Evolutionary conservation across 2,113 vertebrate species (phyloP).

Genomic region (Bufo bufo): DNA sequence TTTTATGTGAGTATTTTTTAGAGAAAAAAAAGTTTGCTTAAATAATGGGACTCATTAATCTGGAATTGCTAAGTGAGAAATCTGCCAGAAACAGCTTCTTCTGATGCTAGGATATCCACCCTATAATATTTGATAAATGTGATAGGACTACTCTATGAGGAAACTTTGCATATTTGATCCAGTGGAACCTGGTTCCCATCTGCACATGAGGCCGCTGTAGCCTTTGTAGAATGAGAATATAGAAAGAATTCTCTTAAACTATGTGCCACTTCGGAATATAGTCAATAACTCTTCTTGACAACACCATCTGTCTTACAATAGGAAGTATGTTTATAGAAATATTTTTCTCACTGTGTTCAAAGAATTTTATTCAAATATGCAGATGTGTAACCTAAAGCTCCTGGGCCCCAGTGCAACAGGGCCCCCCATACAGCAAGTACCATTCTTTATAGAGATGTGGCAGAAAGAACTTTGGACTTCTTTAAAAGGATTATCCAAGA

Average conservation of each 20-base stretch:
- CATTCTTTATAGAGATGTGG: no score
- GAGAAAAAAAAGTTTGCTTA: no score
- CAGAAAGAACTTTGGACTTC: no score
- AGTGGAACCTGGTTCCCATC: not conserved
- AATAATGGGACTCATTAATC: not conserved
- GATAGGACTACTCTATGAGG: not conserved
- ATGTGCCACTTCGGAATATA: no score
- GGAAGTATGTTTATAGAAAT: not conserved
- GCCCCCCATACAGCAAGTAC: no score
- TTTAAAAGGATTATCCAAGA: no score
- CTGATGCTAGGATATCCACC: not conserved
- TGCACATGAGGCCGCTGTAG: not conserved
- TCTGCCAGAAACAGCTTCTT: not conserved
- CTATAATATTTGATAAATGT: not conserved
- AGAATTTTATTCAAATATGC: not conserved
- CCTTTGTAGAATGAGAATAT: not conserved
- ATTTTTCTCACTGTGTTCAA: not conserved
- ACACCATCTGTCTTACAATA: not conserved
- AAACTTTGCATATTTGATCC: not conserved
- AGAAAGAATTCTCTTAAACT: not conserved
- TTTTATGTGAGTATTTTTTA: no score
- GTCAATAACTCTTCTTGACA: no score
- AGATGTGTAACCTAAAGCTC: no score
- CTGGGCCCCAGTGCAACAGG: no score
- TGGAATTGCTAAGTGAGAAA: not conserved